Evolutionary conservation across 2,888 invertebrate species (phyloP).

Genomic region (Clunio marinus): DNA sequence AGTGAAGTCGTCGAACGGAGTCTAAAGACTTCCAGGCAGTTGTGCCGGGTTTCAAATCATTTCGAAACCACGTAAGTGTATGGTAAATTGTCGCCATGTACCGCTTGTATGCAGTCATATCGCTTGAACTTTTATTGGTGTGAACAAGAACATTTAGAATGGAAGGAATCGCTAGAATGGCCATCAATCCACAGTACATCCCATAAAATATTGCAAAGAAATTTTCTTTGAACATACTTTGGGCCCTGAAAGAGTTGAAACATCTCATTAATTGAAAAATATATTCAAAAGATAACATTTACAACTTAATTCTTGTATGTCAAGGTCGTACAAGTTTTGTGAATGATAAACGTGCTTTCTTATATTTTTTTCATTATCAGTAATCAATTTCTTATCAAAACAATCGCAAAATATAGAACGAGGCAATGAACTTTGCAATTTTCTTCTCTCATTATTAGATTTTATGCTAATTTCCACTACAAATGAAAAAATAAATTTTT

Average conservation of each 20-base stretch:
- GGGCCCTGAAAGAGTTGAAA: constrained; percentile 58
- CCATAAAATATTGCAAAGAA: constrained; percentile 64
- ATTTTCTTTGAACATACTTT: constrained; percentile 65
- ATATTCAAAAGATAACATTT: neutral
- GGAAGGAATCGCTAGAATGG: constrained; percentile 69
- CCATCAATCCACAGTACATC: constrained; percentile 71
- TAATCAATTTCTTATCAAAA: too few species aligned
- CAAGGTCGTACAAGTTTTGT: neutral
- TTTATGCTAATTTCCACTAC: too few species aligned
- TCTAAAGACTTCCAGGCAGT: constrained; percentile 65
- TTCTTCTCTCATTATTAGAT: too few species aligned
- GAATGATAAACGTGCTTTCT: too few species aligned
- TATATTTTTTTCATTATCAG: too few species aligned
- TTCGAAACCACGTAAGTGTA: constrained; percentile 72
- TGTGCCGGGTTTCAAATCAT: constrained; percentile 60
- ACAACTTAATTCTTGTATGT: neutral
- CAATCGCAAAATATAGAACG: too few species aligned
- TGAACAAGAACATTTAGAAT: constrained; percentile 66
- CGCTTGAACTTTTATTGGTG: constrained; percentile 65
- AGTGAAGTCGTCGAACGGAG: constrained; percentile 64
- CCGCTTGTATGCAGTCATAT: constrained; percentile 65
- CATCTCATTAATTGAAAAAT: neutral
- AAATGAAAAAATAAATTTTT: too few species aligned
- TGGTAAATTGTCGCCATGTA: constrained; percentile 77
- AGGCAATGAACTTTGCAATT: too few species aligned